phyloP scores from a whole-genome alignment of 2,888 invertebrate genomes.

The Trileptium ribeirensis region DNA sequence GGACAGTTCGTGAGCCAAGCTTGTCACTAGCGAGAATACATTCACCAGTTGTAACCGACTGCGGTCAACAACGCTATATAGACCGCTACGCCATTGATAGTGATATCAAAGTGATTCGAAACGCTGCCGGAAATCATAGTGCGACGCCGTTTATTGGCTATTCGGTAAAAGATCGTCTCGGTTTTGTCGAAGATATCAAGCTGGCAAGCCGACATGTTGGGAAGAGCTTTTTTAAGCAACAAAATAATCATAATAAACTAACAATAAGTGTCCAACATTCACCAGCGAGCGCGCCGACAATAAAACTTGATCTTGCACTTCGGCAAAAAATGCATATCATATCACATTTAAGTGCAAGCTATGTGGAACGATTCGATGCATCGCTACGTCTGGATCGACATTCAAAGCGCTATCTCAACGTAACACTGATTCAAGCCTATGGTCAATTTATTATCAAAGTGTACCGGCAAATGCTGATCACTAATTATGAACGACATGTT shows the following conservation, averaged over 20 bases:
- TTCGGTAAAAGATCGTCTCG: background rate
- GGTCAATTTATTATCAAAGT: slow-evolving; percentile 8
- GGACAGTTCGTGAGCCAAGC: background rate
- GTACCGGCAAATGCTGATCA: background rate
- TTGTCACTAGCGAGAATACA: background rate
- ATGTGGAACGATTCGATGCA: slow-evolving; percentile 2
- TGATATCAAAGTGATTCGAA: slow-evolving; percentile 2
- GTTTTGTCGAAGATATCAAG: background rate
- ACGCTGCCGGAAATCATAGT: background rate
- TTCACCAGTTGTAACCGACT: background rate
- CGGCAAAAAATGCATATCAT: background rate
- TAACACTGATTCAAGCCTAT: slow-evolving; percentile 13
- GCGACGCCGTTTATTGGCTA: background rate
- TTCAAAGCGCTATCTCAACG: slow-evolving; percentile 6
- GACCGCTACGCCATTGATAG: background rate
- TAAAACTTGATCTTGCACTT: background rate
- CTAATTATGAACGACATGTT: too few relatives aligned
- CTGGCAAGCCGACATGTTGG: background rate
- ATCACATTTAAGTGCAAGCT: background rate
- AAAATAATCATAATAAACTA: background rate
- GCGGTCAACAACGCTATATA: background rate
- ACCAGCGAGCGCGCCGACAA: slow-evolving; percentile 6
- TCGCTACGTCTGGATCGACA: slow-evolving; percentile 10
- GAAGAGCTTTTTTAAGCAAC: too few relatives aligned
- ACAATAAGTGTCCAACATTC: background rate